Evolutionary conservation across 2,113 vertebrate species (phyloP).

Genomic region (Callionymus lyra): DNA sequence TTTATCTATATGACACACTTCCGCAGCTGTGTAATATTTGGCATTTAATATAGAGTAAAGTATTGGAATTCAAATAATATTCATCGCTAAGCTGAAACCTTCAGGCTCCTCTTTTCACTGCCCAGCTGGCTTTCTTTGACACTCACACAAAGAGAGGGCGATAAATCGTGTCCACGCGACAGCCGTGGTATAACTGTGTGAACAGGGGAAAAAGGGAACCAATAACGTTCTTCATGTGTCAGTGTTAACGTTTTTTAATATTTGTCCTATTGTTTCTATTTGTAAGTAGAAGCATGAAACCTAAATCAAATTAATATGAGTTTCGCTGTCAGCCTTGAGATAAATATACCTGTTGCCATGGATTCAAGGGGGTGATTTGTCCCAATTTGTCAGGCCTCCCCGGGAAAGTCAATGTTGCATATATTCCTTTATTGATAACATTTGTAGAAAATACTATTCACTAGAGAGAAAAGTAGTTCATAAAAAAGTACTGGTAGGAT

Average conservation of each 20-base stretch:
- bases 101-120: constrained; percentile 31
- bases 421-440: too few species aligned
- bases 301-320: constrained; percentile 6
- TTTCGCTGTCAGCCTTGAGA: constrained; percentile 2
- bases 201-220: constrained; percentile 5
- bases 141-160: constrained; percentile 25
- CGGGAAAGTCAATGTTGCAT: too few species aligned
- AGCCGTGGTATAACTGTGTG: constrained; percentile 21
- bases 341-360: constrained; percentile 32
- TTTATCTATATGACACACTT: too few species aligned
- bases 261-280: constrained; percentile 2
- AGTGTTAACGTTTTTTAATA: constrained; percentile 3
- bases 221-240: not conserved
- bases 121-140: constrained; percentile 49
- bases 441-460: too few species aligned
- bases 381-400: too few species aligned
- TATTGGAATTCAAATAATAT: too few species aligned
- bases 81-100: not conserved
- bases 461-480: too few species aligned
- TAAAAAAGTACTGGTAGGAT: too few species aligned
- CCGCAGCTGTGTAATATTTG: too few species aligned
- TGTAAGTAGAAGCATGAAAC: constrained; percentile 3
- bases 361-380: constrained; percentile 18
- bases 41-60: too few species aligned
- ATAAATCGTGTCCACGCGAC: constrained; percentile 24